Evolutionary conservation across 2,888 invertebrate genomes (phyloP), one percentile per base, ranked within the genome.

Genomic region (Thelaira solivaga): DNA sequence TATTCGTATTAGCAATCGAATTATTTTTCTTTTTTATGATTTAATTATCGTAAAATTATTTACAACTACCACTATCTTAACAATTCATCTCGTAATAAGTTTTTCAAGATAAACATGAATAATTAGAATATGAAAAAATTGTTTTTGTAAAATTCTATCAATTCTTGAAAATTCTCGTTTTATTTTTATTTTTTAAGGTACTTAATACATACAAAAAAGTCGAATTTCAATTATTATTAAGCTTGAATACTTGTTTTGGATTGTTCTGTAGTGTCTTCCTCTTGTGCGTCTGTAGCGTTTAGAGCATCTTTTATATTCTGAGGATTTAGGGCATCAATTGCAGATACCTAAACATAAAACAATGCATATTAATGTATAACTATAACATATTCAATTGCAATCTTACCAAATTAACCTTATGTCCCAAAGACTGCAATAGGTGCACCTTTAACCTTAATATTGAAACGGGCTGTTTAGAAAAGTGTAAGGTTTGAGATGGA

Each of bases 371-470:
- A 41, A 31, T 24, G 1, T 18, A 22, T 31, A 6, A 22, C 22
- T 31, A 16, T 7, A 36, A 11, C 31, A 18, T n/a, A 6, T 1
- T 34, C 1, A 55, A 39, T 2, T 10, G 22, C 5, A 36, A 31
- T 43, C 83, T 83, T 79, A 88, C 88, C 81, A 83, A 49, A 24
- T 85, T 82, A 4, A 87, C 85, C 31, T 85, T 86, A 8, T 85
- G 83, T 1, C 85, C 85, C 45, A 86, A 26, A 0, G 82, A 51
- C 47, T 84, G 83, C 8, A 88, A 69, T 2, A 88, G 82, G 5
- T 85, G 83, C 0, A 83, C 75, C 72, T 89, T 89, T 1, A 89
- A 65, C 8, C 85, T 80, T 6, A 88, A 47, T 16, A 88, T 72
- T 0, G 85, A 83, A 2, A 80, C 82, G 1, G 88, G 84, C 7